phyloP scores from a whole-genome alignment of 2,113 vertebrate genomes.

The Chrysemys picta region DNA sequence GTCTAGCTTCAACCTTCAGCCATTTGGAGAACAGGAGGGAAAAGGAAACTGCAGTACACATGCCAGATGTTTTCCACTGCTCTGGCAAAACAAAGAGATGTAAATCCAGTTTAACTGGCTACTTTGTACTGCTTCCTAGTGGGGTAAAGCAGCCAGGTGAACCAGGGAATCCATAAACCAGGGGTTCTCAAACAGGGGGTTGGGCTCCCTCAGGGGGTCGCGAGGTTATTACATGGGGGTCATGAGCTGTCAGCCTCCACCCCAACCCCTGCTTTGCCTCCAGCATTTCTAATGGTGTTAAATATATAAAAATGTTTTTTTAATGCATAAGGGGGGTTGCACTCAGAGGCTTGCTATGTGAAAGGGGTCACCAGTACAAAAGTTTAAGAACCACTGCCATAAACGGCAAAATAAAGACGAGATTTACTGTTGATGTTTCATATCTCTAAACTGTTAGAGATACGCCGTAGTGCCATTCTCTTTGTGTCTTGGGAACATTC shows the following conservation, averaged over 20 bases:
- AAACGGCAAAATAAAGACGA: neutral
- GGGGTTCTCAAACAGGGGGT: too few relatives aligned
- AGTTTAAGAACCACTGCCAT: too few relatives aligned
- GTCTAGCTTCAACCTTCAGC: neutral
- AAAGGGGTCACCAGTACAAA: too few relatives aligned
- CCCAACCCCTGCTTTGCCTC: too few relatives aligned
- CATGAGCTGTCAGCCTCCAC: too few relatives aligned
- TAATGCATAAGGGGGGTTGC: too few relatives aligned
- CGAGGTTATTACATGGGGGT: too few relatives aligned
- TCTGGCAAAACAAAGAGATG: neutral
- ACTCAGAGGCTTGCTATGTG: too few relatives aligned
- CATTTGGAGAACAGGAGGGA: neutral
- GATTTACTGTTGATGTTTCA: neutral
- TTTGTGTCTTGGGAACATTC: neutral
- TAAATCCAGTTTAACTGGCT: neutral
- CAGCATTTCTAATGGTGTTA: too few relatives aligned
- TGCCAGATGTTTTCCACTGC: neutral
- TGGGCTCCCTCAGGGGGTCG: too few relatives aligned
- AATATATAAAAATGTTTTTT: too few relatives aligned
- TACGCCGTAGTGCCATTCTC: neutral
- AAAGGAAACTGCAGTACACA: neutral
- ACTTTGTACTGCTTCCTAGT: neutral
- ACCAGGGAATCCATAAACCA: neutral
- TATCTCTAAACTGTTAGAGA: neutral
- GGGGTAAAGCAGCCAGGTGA: neutral